Conservation (phyloP, 2,797 vertebrate genomes). For the Fundulus diaphanus region DNA sequence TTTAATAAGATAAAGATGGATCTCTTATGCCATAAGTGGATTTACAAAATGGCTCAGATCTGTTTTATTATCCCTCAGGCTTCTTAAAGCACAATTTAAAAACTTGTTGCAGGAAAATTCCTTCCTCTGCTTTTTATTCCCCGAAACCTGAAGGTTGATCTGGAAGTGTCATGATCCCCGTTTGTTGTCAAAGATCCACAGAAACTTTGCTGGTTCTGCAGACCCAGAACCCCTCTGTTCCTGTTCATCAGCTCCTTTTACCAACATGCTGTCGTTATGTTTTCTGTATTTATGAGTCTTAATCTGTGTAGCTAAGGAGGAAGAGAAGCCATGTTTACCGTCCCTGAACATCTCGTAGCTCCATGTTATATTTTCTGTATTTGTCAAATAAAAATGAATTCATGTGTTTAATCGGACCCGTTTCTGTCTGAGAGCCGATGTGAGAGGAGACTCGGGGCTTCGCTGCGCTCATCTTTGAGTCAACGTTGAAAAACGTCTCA, state of each 20-base stretch:
- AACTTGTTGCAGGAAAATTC: neutral
- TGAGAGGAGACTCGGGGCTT: neutral
- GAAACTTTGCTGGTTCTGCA: neutral
- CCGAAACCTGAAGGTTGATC: neutral
- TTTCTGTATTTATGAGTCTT: slow-evolving; percentile 75
- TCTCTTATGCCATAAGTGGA: neutral
- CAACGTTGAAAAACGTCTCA: neutral
- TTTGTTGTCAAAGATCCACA: neutral
- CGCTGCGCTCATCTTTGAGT: neutral
- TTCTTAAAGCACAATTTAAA: neutral
- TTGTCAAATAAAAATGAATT: slow-evolving; percentile 73
- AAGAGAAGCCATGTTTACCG: slow-evolving; percentile 69
- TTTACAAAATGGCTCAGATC: neutral
- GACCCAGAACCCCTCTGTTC: neutral
- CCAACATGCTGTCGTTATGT: too few species aligned
- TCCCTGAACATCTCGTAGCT: slow-evolving; percentile 39
- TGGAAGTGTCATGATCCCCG: neutral
- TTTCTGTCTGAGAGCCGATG: neutral
- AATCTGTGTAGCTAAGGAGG: slow-evolving; percentile 56
- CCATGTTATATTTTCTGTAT: slow-evolving; percentile 61
- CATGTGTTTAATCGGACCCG: slow-evolving; percentile 26
- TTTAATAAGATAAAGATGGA: neutral
- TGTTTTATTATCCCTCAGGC: neutral
- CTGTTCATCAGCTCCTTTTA: slow-evolving; percentile 11
- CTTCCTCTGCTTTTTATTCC: neutral